These are phyloP conservation scores for Agriopis marginaria DNA, from an alignment of 2,888 invertebrate species.

Conservation along the genomic window DNA sequence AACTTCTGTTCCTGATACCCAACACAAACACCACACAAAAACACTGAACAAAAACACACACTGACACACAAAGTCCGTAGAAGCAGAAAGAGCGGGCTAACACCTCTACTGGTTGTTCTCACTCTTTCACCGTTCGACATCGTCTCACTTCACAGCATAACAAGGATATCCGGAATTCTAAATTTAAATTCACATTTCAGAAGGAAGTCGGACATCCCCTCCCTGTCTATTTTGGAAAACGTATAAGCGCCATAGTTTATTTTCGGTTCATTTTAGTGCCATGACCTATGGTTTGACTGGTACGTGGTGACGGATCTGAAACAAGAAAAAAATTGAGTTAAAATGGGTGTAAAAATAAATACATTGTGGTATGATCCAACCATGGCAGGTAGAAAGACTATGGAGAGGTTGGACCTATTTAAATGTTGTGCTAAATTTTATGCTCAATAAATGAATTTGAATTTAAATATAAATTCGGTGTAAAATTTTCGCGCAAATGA, in stretches of 20 bases:
- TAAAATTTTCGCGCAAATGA: too few species aligned
- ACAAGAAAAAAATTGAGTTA: slow-evolving; percentile 36
- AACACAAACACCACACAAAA: slow-evolving; percentile 69
- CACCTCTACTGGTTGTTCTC: slow-evolving; percentile 72
- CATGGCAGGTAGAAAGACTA: too few species aligned
- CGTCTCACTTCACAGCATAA: slow-evolving; percentile 59
- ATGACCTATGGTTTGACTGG: slow-evolving; percentile 22
- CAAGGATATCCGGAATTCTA: slow-evolving; percentile 63
- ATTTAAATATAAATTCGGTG: too few species aligned
- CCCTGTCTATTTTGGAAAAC: slow-evolving; percentile 62
- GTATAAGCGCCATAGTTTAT: slow-evolving; percentile 72
- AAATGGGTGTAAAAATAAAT: not conserved
- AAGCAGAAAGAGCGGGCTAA: slow-evolving; percentile 72
- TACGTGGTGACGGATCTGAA: slow-evolving; percentile 39
- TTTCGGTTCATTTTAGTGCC: slow-evolving; percentile 50
- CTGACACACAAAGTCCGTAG: slow-evolving; percentile 69
- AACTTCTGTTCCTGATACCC: slow-evolving; percentile 91
- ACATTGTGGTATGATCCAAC: too few species aligned
- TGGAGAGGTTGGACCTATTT: too few species aligned
- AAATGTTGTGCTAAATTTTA: too few species aligned
- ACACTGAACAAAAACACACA: slow-evolving; percentile 47
- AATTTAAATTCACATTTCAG: slow-evolving; percentile 73
- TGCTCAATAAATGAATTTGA: too few species aligned
- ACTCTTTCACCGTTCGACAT: slow-evolving; percentile 64
- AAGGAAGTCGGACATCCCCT: slow-evolving; percentile 70